Evolutionary conservation across 2,888 invertebrate genomes (phyloP), one percentile per base, ranked within the genome.

Genomic region (Rhabditoides inermis): DNA sequence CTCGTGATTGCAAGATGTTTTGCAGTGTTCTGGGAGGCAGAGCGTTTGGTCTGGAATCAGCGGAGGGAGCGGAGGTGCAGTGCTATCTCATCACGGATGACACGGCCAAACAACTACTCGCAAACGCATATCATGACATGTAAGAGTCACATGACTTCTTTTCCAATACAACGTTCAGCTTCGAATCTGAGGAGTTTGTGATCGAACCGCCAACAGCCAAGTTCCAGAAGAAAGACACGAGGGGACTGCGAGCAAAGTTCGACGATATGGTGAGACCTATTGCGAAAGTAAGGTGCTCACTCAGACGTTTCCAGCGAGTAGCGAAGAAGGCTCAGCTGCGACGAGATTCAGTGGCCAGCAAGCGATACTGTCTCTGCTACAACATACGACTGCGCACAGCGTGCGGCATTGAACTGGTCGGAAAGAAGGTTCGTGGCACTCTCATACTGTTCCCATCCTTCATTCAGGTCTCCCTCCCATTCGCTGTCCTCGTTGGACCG

Each of bases 41-140:
- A 12, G 72, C 73, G 0, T 74, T 74, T 41, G 73, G 73, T 32
- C 53, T 74, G n/a, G 64, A 71, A 27, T 53, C 53, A 10, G 63
- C 63, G 15, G 70, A 72, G 30, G 65, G 63, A 26, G 46, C 61
- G 22, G 62, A 61, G 45, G 69, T 71, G 3, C 67, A 70, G 32
- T 74, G 74, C 49, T 72, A 67, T 51, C 51, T 74, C 46, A 75
- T 74, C 37, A 74, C 74, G 2, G 74, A 74, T 41, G 74, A 75
- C 28, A 74, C 74, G 5, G 74, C 74, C 1, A 72, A 68, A 46
- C 64, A 69, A 32, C 53, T 74, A 25, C 55, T 75, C 27, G 61
- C 53, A 45, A 74, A 74, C 45, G 74, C 74, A 1, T 74, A 74
- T 37, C 58, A 74, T 35, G 73, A 74, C 41, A 65, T 74, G 69